Base-by-base conservation (phyloP, 1,140 invertebrate genomes). In the Arctopsyche grandis region DNA sequence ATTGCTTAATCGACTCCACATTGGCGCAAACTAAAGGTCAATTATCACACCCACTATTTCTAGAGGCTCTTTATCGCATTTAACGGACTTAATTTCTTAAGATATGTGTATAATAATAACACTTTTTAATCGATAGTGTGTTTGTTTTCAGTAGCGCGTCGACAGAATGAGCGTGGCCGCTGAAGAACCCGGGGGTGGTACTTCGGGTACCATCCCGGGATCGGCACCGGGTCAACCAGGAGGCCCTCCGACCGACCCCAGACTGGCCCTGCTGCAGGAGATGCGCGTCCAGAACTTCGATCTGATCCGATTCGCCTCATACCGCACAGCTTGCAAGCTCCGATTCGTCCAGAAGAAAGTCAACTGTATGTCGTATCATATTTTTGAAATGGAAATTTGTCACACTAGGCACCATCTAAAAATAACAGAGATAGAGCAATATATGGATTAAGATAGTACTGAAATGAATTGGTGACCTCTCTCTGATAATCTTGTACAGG, bases 341-440 rank as follows among this genome's bases (percentile, higher is more conserved):
- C 90, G 97, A 85, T 99, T 97, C 88, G 95, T 99, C 82, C 98
- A 99, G 87, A 99, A 97, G 87, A 97, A 97, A 89, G 96, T 97
- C 79, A 97, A 97, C 84, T 89, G 94, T 95, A 88, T 93, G 93
- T 79, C 79, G 69, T 70, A 52, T 76, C 56, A 63, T 83, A 29
- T 77, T 71, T 69, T 82, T 71, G 16, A 63, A 75, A 22, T 79
- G 9, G n/a, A n/a, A n/a, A n/a, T n/a, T n/a, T n/a, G n/a, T n/a
- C n/a, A n/a, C n/a, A n/a, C n/a, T n/a, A n/a, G n/a, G n/a, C n/a
- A n/a, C n/a, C n/a, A n/a, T n/a, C n/a, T 43, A 24, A 7, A 19
- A 22, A 66, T 9, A 9, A 9, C 9, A 9, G 9, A 48, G 9
- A 9, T 48, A n/a, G n/a, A 48, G 46, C 46, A 48, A 9, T 9